A percentile compares a stretch with the other conserved stretches of the same genome.
Evolutionary conservation across 64 coral and sea anemone genomes (phyloP).

Genomic region (Pocillopora verrucosa): DNA sequence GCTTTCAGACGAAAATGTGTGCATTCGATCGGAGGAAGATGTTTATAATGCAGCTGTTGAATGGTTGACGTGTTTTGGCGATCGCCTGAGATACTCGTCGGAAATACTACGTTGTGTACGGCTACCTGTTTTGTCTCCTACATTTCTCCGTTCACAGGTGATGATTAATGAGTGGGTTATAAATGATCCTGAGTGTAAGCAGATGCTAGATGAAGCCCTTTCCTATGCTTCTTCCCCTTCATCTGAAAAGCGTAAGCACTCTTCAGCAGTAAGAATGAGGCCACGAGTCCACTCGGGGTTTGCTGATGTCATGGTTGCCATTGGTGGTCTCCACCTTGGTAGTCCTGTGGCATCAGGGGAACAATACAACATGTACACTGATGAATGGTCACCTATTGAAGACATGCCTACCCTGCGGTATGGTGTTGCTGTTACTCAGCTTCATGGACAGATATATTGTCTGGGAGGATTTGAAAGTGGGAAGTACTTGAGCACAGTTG

Average conservation of each 20-base stretch:
- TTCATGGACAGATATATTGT: slow-evolving; percentile 88
- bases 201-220: slow-evolving; percentile 85
- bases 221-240: slow-evolving; percentile 85
- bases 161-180: slow-evolving; percentile 54
- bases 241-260: slow-evolving; percentile 84
- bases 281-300: slow-evolving; percentile 86
- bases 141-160: slow-evolving; percentile 65
- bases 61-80: slow-evolving; percentile 51
- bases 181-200: slow-evolving; percentile 65
- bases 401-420: slow-evolving; percentile 77
- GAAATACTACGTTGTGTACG: slow-evolving; percentile 85
- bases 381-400: slow-evolving; percentile 70
- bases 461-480: slow-evolving; percentile 92
- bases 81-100: slow-evolving; percentile 29
- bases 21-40: slow-evolving; percentile 88
- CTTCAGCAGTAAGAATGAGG: slow-evolving; percentile 59
- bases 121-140: slow-evolving; percentile 70
- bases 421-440: slow-evolving; percentile 76
- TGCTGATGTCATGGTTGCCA: slow-evolving; percentile 78
- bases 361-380: slow-evolving; percentile 90
- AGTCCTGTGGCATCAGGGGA: slow-evolving; percentile 79
- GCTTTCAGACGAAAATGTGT: slow-evolving; percentile 78
- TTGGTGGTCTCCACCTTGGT: slow-evolving; percentile 83
- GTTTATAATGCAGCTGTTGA: slow-evolving; percentile 83
- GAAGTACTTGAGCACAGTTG: slow-evolving; percentile 68